A percentile compares a stretch with the other conserved stretches of the same genome.
phyloP scores from a whole-genome alignment of 2,113 vertebrate genomes.

The Phasianus colchicus region DNA sequence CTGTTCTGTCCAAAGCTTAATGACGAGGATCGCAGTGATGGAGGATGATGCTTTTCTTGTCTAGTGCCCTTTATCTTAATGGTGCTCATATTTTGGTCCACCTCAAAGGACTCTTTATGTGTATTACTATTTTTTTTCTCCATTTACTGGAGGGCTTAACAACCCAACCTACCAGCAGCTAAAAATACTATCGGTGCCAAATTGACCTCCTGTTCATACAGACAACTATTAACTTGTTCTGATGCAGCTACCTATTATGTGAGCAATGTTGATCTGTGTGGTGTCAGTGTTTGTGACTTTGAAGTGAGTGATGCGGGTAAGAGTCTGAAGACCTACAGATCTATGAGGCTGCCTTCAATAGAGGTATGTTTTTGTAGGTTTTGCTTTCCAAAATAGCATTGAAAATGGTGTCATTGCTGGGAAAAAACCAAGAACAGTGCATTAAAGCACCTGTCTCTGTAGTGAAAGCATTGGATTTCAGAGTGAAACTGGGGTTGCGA shows the following conservation, averaged over 20 bases:
- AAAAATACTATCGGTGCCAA: background rate
- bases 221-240: background rate
- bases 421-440: background rate
- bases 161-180: background rate
- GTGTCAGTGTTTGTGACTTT: background rate
- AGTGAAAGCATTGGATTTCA: background rate
- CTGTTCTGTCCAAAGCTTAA: constrained; percentile 36
- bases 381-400: background rate
- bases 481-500: background rate
- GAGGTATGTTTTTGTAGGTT: background rate
- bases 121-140: background rate
- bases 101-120: background rate
- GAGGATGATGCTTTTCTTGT: constrained; percentile 5
- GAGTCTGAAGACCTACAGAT: background rate
- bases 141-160: background rate
- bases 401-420: background rate
- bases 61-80: constrained; percentile 26
- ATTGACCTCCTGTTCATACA: too few relatives aligned
- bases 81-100: background rate
- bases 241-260: background rate
- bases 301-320: background rate
- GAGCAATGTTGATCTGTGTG: background rate
- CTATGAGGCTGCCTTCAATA: too few relatives aligned
- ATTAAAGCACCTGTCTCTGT: background rate
- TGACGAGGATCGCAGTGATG: background rate